Conservation (phyloP, 2,888 invertebrate species). For the Hydropsyche betteni region DNA sequence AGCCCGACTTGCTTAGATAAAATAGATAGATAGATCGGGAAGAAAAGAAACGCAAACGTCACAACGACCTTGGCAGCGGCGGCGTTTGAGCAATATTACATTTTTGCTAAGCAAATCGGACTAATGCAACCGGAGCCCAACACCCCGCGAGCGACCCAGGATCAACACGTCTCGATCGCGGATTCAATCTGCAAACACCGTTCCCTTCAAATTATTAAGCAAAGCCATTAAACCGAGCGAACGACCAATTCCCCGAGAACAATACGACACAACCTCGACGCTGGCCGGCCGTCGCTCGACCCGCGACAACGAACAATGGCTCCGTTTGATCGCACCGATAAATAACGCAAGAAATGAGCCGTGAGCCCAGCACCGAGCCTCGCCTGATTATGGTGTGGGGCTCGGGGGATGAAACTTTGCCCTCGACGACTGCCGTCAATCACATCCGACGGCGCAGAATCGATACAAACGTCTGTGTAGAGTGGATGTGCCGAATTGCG, state of each 20-base stretch:
- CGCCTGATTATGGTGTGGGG: neutral
- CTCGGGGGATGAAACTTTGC: neutral
- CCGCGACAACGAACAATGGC: constrained; percentile 18
- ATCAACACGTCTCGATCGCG: neutral
- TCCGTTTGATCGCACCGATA: constrained; percentile 29
- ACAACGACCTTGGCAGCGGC: neutral
- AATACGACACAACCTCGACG: constrained; percentile 4
- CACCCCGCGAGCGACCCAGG: too few relatives aligned
- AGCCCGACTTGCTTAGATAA: too few relatives aligned
- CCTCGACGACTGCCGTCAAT: neutral
- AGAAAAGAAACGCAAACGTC: neutral
- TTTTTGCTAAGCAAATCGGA: too few relatives aligned
- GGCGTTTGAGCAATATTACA: too few relatives aligned
- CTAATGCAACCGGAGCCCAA: too few relatives aligned
- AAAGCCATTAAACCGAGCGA: neutral
- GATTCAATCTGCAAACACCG: neutral
- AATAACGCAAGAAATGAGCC: constrained; percentile 36
- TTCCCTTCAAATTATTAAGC: neutral
- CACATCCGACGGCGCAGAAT: neutral
- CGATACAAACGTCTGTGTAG: neutral
- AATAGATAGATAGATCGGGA: too few relatives aligned
- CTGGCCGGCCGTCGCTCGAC: neutral
- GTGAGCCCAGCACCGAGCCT: neutral
- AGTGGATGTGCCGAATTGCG: neutral
- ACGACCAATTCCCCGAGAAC: constrained; percentile 5